These are phyloP conservation scores for Rallus limicola DNA, from an alignment of 2,113 vertebrate genomes.

Conservation along the genomic window DNA sequence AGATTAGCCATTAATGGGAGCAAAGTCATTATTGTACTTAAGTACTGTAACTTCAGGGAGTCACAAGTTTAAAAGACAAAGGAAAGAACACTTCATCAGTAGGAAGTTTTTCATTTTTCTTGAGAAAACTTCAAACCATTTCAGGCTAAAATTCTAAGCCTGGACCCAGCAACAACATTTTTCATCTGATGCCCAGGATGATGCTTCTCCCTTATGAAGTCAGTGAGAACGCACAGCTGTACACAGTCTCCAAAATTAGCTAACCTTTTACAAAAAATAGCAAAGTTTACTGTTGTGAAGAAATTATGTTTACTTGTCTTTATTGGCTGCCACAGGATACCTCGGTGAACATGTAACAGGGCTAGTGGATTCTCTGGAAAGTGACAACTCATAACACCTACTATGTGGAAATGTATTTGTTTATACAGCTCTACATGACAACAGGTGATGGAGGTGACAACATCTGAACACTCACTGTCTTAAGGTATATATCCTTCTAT, in stretches of 20 bases:
- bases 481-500: neutral
- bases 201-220: neutral
- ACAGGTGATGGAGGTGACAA: neutral
- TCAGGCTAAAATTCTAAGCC: neutral
- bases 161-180: neutral
- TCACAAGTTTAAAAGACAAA: neutral
- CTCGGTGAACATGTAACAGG: neutral
- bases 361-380: neutral
- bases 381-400: neutral
- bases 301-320: neutral
- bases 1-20: neutral
- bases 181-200: neutral
- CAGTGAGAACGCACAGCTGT: neutral
- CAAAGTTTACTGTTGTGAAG: neutral
- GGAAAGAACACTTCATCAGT: neutral
- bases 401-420: neutral
- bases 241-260: neutral
- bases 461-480: neutral
- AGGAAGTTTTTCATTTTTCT: neutral
- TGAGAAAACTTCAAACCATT: neutral
- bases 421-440: neutral
- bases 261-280: neutral
- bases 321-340: neutral
- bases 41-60: neutral
- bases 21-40: neutral